Evolutionary conservation across 1,140 invertebrate genomes (phyloP), one percentile per base, ranked within the genome.

Genomic region (Anagrus nilaparvatae): DNA sequence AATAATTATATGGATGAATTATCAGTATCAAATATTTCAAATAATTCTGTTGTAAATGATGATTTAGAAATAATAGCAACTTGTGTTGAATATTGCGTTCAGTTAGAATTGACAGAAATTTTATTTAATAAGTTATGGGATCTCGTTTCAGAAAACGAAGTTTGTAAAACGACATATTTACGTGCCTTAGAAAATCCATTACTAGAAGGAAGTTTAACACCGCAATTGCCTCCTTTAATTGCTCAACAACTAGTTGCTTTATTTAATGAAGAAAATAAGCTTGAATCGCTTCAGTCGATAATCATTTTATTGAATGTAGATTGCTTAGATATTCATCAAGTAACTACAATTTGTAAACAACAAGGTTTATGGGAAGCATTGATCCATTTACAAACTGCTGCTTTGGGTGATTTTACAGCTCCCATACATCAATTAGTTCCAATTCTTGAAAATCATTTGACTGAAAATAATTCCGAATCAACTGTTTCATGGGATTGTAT

Each of bases 301-400:
- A 75, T 93, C 25, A 76, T 91, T 6, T 79, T 87, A 53, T 63
- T 95, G 20, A 79, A 89, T 43, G 81, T 95, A 34, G 74, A 78
- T 40, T 90, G 82, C 50, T 64, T 96, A 19, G 91, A 96, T 67
- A 77, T 96, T 31, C 86, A 95, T 62, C 87, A 94, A 65, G 81
- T 82, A n/a, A 77, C 95, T 31, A 81, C 75, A 16, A 67, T 90
- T n/a, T 90, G 87, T 53, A 78, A 82, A 61, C 72, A 74, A 31
- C 72, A 86, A 55, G 75, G 78, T 12, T 63, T 96, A 12, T 92
- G 88, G 69, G 84, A 90, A 57, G 87, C 86, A 17, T 77, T 91
- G 37, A 85, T 94, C 49, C 88, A 91, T 61, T 76, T 96, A 8
- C 87, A 90, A 61, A 93, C 88, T 46, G 74, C 81, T 54, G 89